These are phyloP conservation scores for Anas acuta DNA, from an alignment of 2,797 vertebrate species.

Conservation along the genomic window DNA sequence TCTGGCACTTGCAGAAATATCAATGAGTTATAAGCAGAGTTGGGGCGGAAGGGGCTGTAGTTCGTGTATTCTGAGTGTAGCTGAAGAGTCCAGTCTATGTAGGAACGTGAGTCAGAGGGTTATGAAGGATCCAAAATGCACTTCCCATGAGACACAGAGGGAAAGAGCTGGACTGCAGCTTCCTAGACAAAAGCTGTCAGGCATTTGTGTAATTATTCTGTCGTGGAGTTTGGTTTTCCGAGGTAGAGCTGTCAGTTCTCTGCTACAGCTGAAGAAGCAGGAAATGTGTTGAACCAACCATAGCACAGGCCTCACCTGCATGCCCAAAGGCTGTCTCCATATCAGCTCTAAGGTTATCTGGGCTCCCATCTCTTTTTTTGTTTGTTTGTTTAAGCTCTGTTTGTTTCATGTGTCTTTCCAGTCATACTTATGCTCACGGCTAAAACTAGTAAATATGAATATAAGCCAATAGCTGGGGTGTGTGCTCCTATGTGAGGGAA, in stretches of 20 bases:
- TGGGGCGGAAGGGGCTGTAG: neutral
- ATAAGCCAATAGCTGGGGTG: neutral
- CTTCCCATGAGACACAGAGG: neutral
- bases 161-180: neutral
- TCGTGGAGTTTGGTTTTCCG: neutral
- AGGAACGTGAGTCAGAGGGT: neutral
- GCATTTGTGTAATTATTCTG: neutral
- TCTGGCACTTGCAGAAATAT: neutral
- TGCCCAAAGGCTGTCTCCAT: neutral
- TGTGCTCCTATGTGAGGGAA: neutral
- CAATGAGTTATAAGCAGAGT: neutral
- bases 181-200: neutral
- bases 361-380: too few species aligned
- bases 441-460: neutral
- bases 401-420: neutral
- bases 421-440: neutral
- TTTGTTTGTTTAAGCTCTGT: neutral
- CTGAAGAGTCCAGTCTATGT: neutral
- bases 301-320: neutral
- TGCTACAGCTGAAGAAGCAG: neutral
- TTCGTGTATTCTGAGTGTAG: neutral
- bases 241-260: neutral
- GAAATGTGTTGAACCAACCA: neutral
- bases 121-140: neutral
- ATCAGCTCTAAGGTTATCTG: neutral